phyloP scores from a whole-genome alignment of 2,888 invertebrate genomes.

The Fragum whitleyi region DNA sequence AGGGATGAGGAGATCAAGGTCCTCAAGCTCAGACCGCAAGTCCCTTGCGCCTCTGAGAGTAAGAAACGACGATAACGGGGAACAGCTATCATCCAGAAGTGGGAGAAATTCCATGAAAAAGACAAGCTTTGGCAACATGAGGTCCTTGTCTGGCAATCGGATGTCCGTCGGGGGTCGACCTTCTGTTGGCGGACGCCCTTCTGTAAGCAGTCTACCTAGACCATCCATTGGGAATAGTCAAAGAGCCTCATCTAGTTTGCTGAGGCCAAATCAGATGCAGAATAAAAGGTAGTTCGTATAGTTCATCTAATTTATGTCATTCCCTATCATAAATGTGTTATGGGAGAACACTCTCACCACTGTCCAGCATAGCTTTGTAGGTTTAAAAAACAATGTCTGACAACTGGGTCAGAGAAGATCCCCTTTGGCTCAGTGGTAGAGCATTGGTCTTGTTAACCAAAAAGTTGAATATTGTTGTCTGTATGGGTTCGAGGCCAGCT shows the following conservation, averaged over 20 bases:
- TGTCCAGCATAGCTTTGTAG: too few species aligned
- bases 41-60: constrained; percentile 68
- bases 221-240: constrained; percentile 3
- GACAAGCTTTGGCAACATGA: constrained; percentile 11
- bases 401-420: too few species aligned
- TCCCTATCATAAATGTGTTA: too few species aligned
- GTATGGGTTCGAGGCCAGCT: too few species aligned
- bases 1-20: constrained; percentile 28
- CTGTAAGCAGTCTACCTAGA: constrained; percentile 16
- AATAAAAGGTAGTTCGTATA: neutral
- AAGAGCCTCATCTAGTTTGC: constrained; percentile 5
- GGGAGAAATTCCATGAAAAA: constrained; percentile 27
- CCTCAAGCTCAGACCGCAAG: constrained; percentile 53
- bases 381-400: too few species aligned
- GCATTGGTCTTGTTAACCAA: too few species aligned
- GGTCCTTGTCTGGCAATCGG: constrained; percentile 43
- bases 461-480: too few species aligned
- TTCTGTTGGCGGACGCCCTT: constrained; percentile 31
- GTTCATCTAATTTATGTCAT: too few species aligned
- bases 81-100: constrained; percentile 16
- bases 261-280: constrained; percentile 1
- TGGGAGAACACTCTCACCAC: too few species aligned
- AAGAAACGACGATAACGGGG: constrained; percentile 63
- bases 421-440: too few species aligned
- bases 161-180: constrained; percentile 49